Evolutionary conservation across 2,113 vertebrate species (phyloP).

Genomic region (Cariama cristata): DNA sequence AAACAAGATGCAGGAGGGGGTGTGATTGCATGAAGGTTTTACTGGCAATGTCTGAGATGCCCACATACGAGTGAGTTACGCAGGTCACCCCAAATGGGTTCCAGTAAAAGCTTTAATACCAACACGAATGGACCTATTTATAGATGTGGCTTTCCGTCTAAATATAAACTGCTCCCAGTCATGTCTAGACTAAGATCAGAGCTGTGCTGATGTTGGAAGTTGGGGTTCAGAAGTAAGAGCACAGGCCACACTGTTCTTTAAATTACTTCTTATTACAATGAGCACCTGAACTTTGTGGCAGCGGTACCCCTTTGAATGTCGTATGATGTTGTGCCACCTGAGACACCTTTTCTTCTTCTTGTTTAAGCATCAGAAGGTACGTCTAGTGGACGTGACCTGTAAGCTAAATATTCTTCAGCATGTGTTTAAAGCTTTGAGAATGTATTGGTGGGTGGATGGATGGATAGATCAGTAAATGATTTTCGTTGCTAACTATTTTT

Average conservation of each 20-base stretch:
- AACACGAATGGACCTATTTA: background rate
- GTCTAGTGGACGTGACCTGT: background rate
- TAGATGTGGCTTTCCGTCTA: background rate
- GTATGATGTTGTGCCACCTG: background rate
- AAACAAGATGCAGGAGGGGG: background rate
- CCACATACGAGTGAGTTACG: background rate
- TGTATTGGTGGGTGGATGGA: background rate
- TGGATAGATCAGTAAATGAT: background rate
- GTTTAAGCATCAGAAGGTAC: background rate
- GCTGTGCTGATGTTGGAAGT: background rate
- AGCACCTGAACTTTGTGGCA: background rate
- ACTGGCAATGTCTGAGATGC: background rate
- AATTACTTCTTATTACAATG: background rate
- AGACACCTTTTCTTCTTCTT: background rate
- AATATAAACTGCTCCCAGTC: constrained; percentile 34
- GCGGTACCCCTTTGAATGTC: background rate
- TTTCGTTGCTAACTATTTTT: constrained; percentile 41
- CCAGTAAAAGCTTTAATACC: background rate
- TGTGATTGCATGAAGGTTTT: background rate
- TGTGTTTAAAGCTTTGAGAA: background rate
- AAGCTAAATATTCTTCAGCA: background rate
- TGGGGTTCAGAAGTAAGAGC: background rate
- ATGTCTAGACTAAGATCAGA: constrained; percentile 19
- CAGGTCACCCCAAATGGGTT: background rate
- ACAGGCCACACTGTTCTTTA: background rate